Base-by-base conservation (phyloP, 2,113 vertebrate species). In the Lophius piscatorius region DNA sequence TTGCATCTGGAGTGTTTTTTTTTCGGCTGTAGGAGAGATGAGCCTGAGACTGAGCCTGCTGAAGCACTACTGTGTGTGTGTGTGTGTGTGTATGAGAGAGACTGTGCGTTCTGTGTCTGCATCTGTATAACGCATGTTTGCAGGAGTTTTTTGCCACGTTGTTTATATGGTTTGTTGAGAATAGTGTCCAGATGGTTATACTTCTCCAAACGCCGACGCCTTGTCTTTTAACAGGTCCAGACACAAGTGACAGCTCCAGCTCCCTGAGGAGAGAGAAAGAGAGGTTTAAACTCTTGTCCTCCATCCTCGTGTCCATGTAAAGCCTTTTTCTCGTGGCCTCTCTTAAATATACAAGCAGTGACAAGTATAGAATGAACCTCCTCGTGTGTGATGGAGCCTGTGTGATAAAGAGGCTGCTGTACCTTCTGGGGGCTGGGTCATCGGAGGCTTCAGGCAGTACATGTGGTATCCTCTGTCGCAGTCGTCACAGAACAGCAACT, bases 391-490 rank as follows among this genome's bases (percentile, higher is more conserved):
- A 13, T 17, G n/a, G n/a, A n/a, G n/a, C n/a, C n/a, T n/a, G n/a
- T n/a, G n/a, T n/a, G n/a, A n/a, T n/a, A n/a, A n/a, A n/a, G 51
- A 65, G 50, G 39, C 11, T 16, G 44, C 6, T 1, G 48, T 94
- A 99, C 97, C 97, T 93, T 99, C 96, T 26, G 96, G 97, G 55
- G 96, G 96, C 74, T 96, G 93, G 66, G 93, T 95, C 91, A 98
- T 97, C 0, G 97, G 94, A 34, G 97, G 96, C 68, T 95, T 98
- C 88, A 98, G 92, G 86, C 97, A 99, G 90, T 98, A 99, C 97
- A 98, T 99, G 89, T 99, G 97, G 86, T 99, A 99, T 73, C 97
- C 97, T 75, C 96, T 93, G 90, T 99, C 97, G 78, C 97, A 99
- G 91, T 99, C 97, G 39, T 99, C 96, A 39, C 97, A 99, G 91